phyloP scores from a whole-genome alignment of 2,113 vertebrate genomes.

The Axis porcinus region DNA sequence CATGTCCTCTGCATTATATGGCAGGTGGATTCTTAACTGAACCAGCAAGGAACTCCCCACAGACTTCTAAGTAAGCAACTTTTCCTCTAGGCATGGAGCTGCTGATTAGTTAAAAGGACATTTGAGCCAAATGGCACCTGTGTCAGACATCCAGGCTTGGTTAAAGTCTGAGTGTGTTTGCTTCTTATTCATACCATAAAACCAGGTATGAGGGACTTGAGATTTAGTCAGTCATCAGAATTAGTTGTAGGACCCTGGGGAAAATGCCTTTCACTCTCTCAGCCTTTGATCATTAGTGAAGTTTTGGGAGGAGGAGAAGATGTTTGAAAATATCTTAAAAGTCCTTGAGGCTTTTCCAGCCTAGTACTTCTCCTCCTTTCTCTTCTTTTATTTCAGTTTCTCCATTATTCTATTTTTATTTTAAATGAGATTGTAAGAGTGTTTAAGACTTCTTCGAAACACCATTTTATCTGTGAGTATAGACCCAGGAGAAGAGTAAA shows the following conservation, averaged over 20 bases:
- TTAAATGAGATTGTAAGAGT: constrained; percentile 44
- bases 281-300: not conserved
- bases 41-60: not conserved
- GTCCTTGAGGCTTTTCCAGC: not conserved
- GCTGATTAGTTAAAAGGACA: not conserved
- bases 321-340: not conserved
- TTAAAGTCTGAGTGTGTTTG: not conserved
- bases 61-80: not conserved
- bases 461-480: not conserved
- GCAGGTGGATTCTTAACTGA: not conserved
- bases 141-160: not conserved
- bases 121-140: not conserved
- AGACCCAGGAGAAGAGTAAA: not conserved
- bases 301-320: not conserved
- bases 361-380: not conserved
- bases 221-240: not conserved
- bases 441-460: not conserved
- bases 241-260: not conserved
- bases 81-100: not conserved
- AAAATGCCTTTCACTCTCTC: not conserved
- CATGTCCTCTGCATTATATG: not conserved
- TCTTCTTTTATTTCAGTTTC: constrained; percentile 27
- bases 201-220: not conserved
- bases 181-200: not conserved
- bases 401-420: constrained; percentile 64